phyloP scores from a whole-genome alignment of 2,888 invertebrate genomes.

The Tetramorium bicarinatum region DNA sequence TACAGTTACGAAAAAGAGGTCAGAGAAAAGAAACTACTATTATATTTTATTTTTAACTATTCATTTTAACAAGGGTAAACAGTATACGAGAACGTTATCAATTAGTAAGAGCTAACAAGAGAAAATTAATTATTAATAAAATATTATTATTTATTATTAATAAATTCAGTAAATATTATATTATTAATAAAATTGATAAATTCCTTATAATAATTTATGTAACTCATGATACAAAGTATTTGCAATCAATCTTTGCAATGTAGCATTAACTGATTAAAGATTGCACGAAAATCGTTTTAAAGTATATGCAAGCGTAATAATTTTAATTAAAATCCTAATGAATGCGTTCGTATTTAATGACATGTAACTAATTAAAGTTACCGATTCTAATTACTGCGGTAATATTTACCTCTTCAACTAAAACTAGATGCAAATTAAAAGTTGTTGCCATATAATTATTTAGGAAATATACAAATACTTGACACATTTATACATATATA shows the following conservation, averaged over 20 bases:
- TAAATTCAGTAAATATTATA: not conserved
- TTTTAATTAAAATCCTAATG: conserved; percentile 10
- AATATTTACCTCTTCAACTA: conserved; percentile 3
- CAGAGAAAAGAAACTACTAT: not conserved
- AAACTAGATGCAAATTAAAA: conserved; percentile 20
- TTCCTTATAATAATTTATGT: no score
- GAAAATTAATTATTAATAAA: not conserved
- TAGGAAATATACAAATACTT: not conserved
- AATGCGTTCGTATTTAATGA: not conserved
- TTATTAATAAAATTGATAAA: not conserved
- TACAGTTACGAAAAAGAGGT: conserved; percentile 54
- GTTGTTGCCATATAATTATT: not conserved
- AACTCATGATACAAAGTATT: not conserved
- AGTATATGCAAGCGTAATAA: not conserved
- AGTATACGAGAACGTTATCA: not conserved
- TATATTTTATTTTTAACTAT: conserved; percentile 9
- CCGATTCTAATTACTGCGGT: not conserved
- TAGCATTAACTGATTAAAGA: not conserved
- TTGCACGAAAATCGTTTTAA: not conserved
- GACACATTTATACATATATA: not conserved
- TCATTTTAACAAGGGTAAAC: not conserved
- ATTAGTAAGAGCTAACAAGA: not conserved
- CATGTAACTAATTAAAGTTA: conserved; percentile 21
- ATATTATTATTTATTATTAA: not conserved
- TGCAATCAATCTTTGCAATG: not conserved